phyloP scores from a whole-genome alignment of 2,113 vertebrate species.

The Aix galericulata region DNA sequence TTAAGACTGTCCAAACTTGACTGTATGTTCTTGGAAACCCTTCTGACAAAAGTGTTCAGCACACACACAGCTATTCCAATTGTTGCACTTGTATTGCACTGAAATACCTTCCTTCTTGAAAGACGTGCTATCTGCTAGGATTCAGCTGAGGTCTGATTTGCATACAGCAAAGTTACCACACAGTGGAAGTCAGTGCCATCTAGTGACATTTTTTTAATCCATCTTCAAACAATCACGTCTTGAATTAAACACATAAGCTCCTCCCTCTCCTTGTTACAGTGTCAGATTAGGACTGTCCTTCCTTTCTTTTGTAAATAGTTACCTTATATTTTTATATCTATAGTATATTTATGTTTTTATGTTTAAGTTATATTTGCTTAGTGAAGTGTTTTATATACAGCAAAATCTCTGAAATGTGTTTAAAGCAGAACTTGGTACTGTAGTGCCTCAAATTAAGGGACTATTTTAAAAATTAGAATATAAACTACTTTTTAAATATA shows the following conservation, averaged over 20 bases:
- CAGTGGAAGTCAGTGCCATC: neutral
- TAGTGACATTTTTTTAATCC: neutral
- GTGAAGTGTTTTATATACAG: neutral
- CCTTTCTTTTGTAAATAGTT: neutral
- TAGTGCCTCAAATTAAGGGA: neutral
- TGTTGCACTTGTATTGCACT: neutral
- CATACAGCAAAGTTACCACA: neutral
- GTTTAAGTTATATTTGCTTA: neutral
- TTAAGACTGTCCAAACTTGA: neutral
- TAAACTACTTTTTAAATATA: neutral
- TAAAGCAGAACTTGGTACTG: neutral
- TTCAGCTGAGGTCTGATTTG: neutral
- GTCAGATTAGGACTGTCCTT: neutral
- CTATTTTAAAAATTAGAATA: neutral
- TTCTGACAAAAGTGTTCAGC: neutral
- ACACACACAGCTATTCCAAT: neutral
- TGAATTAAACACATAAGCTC: neutral
- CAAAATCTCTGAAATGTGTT: neutral
- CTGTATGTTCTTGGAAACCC: rapidly evolving
- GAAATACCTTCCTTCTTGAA: neutral
- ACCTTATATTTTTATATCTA: neutral
- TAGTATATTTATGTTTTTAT: neutral
- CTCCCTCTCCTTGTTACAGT: neutral
- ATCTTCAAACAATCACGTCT: neutral
- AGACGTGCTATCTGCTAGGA: neutral